Conservation (phyloP, 35 echinoderm and acorn worm genomes). For the Amphiura filiformis region DNA sequence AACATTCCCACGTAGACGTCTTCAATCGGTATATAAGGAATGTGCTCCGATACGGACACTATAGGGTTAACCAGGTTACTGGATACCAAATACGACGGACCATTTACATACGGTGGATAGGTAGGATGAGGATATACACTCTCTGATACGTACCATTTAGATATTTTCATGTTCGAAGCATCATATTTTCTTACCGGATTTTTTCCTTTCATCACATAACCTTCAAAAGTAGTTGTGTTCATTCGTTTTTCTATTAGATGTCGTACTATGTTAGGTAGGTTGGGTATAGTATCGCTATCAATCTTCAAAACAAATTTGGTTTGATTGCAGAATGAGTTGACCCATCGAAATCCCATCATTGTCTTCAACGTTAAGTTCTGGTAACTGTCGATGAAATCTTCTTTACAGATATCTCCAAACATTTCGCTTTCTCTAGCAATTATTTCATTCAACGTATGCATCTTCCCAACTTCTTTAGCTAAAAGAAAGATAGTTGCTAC, state of each 20-base stretch:
- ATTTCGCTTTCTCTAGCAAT: conserved; percentile 15
- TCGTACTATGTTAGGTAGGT: conserved; percentile 26
- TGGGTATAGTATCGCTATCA: conserved; percentile 64
- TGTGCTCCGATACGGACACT: background rate
- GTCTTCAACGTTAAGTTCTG: conserved; percentile 61
- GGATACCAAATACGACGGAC: conserved; percentile 79
- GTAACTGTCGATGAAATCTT: conserved; percentile 48
- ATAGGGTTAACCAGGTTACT: conserved; percentile 29
- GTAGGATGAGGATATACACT: conserved; percentile 29
- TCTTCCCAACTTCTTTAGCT: background rate
- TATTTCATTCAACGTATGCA: background rate
- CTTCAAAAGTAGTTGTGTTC: background rate
- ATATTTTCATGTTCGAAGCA: background rate
- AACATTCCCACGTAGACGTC: conserved; percentile 42
- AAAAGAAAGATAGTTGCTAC: conserved; percentile 31
- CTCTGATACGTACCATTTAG: conserved; percentile 69
- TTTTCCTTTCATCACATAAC: background rate
- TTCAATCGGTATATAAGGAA: conserved; percentile 28
- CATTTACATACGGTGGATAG: conserved; percentile 76
- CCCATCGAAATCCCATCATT: conserved; percentile 60
- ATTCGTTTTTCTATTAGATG: background rate
- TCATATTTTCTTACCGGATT: background rate
- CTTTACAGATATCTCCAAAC: conserved; percentile 40
- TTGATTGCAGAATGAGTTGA: conserved; percentile 13
- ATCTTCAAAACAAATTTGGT: conserved; percentile 41